Base-by-base conservation (phyloP, 2,797 vertebrate genomes). In the Lithobates sylvaticus region DNA sequence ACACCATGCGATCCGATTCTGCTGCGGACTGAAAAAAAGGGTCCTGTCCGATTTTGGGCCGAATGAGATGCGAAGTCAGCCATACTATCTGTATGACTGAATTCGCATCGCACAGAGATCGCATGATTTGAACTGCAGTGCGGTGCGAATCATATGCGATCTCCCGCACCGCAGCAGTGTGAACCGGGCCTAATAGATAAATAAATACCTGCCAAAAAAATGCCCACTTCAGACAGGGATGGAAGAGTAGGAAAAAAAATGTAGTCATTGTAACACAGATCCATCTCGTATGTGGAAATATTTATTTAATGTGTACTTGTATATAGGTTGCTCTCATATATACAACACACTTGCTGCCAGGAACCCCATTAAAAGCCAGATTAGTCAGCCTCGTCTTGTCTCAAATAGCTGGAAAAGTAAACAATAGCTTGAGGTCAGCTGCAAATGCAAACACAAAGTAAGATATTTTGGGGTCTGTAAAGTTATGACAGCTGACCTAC, bases 291-390 rank as follows among this genome's bases (percentile, higher is more conserved):
- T 67, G 65, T 29, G 10, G n/a, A 26, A 12, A 67, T 29, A 67
- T 67, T 67, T 29, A 67, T 12, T 67, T 29, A 67, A 67, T 67
- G 65, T 29, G 65, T 67, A 67, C n/a, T 67, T 67, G 26, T 67
- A 29, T 67, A 67, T 67, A 67, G 27, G 10, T 26, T 67, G 15
- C 27, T 67, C 27, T 15, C 10, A 26, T 67, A 26, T 67, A 26
- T 67, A 67, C 65, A 67, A 29, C n/a, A 27, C n/a, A 67, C 65
- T 67, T 26, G 61, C 61, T 65, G 65, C 65, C 65, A 67, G 27
- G 27, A 67, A 67, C 27, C 65, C 65, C 65, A 67, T 67, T 67
- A 67, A 67, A 67, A 29, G 27, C 26, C 65, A 67, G 27, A 67
- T 67, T 67, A 61, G 54, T 61, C 54, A 61, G 54, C 54, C 54